Evolutionary conservation across 2,797 vertebrate species (phyloP).

Genomic region (Mycteria americana): DNA sequence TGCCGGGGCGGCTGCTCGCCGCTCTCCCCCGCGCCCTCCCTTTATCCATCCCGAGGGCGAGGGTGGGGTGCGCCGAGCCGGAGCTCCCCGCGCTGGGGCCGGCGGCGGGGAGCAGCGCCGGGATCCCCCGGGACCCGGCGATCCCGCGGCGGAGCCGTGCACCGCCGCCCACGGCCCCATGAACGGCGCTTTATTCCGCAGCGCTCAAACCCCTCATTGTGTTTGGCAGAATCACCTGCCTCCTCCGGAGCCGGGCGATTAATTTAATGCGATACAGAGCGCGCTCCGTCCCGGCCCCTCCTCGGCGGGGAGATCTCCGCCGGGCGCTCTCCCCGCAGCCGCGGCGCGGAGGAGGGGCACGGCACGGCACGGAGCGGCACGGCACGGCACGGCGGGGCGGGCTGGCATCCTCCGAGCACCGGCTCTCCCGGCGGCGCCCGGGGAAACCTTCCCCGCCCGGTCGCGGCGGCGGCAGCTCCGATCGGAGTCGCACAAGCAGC

Average conservation of each 20-base stretch:
- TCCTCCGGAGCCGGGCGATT: conserved; percentile 29
- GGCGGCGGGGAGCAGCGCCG: not conserved
- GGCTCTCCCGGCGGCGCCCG: conserved; percentile 37
- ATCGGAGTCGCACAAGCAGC: not conserved
- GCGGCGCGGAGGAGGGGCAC: conserved; percentile 55
- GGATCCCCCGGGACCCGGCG: not conserved
- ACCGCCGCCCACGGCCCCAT: not conserved
- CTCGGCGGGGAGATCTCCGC: conserved; percentile 27
- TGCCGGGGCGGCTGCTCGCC: not conserved
- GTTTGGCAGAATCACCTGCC: conserved; percentile 60
- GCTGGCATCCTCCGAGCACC: conserved; percentile 16
- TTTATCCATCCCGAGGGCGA: not conserved
- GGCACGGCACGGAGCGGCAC: not conserved
- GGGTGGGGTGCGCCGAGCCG: not conserved
- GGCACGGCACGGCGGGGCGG: not conserved
- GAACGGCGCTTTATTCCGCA: conserved; percentile 44
- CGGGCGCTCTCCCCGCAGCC: conserved; percentile 51
- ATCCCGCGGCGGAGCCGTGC: not conserved
- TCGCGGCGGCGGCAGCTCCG: conserved; percentile 16
- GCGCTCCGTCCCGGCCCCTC: not conserved
- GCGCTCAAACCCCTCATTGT: conserved; percentile 41
- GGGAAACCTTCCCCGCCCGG: conserved; percentile 13
- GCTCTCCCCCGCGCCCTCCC: not conserved
- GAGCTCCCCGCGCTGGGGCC: not conserved
- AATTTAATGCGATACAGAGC: conserved; percentile 17